Conservation (phyloP, 2,888 invertebrate genomes). For the Epinotia ramella region DNA sequence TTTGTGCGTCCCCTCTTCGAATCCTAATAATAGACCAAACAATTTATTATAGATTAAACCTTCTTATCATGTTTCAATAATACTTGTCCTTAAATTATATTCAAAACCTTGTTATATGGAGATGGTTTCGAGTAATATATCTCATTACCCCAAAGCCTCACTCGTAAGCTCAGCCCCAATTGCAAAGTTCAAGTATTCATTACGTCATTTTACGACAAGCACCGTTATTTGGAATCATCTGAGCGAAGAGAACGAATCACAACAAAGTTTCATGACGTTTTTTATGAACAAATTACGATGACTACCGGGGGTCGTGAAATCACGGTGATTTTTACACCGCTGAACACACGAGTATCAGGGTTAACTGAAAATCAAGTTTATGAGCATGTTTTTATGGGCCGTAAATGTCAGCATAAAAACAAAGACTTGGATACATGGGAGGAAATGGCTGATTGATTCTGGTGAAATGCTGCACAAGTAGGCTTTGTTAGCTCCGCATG, state of each 20-base stretch:
- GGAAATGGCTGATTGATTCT: background rate
- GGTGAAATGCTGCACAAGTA: background rate
- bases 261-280: slow-evolving; percentile 39
- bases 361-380: slow-evolving; percentile 34
- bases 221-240: slow-evolving; percentile 29
- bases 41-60: background rate
- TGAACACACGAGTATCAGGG: slow-evolving; percentile 26
- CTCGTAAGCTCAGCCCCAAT: background rate
- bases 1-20: too few species aligned
- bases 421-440: background rate
- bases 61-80: background rate
- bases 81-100: background rate
- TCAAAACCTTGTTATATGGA: background rate
- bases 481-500: too few species aligned
- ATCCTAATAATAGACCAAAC: background rate
- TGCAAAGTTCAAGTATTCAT: slow-evolving; percentile 12
- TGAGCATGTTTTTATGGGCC: slow-evolving; percentile 6
- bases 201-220: slow-evolving; percentile 13
- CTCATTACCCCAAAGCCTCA: background rate
- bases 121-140: background rate
- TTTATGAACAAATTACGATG: slow-evolving; percentile 41
- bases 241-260: slow-evolving; percentile 31
- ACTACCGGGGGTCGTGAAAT: slow-evolving; percentile 26
- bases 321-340: slow-evolving; percentile 26
- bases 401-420: slow-evolving; percentile 22